Evolutionary conservation across 2,797 vertebrate species (phyloP).

Genomic region (Carapus acus): DNA sequence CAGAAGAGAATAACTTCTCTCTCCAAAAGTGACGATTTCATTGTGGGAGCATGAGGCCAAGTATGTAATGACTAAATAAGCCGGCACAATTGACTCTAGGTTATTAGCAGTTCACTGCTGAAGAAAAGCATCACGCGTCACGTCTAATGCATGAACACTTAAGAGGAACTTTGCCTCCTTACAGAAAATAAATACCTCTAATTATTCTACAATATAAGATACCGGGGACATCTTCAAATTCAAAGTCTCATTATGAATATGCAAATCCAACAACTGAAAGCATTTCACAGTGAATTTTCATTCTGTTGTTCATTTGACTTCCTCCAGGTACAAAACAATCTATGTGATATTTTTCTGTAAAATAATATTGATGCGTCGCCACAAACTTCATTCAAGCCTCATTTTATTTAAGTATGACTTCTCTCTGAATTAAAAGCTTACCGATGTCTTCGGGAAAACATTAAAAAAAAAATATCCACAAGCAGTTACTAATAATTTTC

Average conservation of each 20-base stretch:
- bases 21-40: no score
- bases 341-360: not conserved
- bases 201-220: conserved; percentile 7
- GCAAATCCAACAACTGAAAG: conserved; percentile 1
- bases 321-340: not conserved
- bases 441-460: not conserved
- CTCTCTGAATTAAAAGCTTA: not conserved
- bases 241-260: not conserved
- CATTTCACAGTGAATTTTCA: conserved; percentile 3
- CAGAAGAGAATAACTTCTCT: no score
- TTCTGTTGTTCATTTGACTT: not conserved
- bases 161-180: not conserved
- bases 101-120: no score
- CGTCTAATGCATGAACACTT: conserved; percentile 19
- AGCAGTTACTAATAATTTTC: not conserved
- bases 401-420: conserved; percentile 4
- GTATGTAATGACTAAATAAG: no score
- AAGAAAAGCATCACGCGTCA: no score
- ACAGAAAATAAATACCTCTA: not conserved
- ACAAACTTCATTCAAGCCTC: not conserved
- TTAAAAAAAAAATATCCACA: not conserved
- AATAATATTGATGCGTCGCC: conserved; percentile 2
- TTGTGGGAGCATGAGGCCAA: no score
- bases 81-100: no score
- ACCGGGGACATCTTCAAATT: conserved; percentile 5